These are phyloP conservation scores for Seriola rivoliana DNA, from an alignment of 2,113 vertebrate species.

Conservation along the genomic window DNA sequence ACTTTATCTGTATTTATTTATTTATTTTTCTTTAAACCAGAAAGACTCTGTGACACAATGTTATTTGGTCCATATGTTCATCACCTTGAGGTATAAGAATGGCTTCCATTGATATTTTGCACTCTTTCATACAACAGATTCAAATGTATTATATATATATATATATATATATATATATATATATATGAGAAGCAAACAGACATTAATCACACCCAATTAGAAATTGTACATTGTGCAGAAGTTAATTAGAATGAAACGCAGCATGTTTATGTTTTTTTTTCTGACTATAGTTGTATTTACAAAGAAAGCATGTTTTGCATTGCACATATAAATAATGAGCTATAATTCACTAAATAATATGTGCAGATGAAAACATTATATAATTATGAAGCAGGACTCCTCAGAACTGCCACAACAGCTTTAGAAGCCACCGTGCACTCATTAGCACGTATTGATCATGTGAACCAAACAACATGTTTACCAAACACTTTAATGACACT, in stretches of 20 bases:
- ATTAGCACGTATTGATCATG: conserved; percentile 66
- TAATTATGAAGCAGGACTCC: not conserved
- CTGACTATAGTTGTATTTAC: not conserved
- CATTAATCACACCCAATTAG: not conserved
- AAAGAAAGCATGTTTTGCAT: not conserved
- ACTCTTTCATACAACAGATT: not conserved
- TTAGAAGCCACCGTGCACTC: conserved; percentile 7
- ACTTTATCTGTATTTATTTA: not conserved
- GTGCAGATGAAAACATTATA: not conserved
- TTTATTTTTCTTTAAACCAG: not conserved
- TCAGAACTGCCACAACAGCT: not conserved
- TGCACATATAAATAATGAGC: not conserved
- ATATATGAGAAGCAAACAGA: conserved; percentile 7
- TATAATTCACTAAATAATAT: not conserved
- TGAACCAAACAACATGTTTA: conserved; percentile 66
- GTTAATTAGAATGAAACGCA: not conserved
- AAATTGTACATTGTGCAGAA: not conserved
- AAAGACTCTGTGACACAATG: not conserved
- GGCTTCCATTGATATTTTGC: not conserved
- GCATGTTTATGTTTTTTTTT: not conserved
- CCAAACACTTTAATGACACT: conserved; percentile 67
- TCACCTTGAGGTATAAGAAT: conserved; percentile 23
- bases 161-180: not conserved
- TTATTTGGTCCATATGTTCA: not conserved
- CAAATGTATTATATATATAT: not conserved